These are phyloP conservation scores for Phainopepla nitens DNA, from an alignment of 2,113 vertebrate genomes.

Conservation along the genomic window DNA sequence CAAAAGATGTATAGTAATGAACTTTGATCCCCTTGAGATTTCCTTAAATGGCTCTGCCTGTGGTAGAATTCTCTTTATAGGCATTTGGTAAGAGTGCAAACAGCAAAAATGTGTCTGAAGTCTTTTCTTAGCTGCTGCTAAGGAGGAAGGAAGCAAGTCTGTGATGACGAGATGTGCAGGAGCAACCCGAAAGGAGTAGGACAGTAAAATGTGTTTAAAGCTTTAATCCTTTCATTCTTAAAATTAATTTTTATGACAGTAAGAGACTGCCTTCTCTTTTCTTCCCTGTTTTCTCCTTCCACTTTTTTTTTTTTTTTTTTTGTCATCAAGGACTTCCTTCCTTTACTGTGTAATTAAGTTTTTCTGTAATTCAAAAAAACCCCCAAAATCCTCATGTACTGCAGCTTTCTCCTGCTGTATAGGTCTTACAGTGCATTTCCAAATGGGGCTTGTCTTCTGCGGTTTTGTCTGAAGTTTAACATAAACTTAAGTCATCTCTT, in stretches of 20 bases:
- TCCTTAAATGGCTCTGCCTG: not conserved
- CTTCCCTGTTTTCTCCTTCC: not conserved
- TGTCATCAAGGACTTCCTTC: not conserved
- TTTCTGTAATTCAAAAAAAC: not conserved
- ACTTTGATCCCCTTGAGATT: not conserved
- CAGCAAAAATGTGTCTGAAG: not conserved
- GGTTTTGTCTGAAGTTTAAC: not conserved
- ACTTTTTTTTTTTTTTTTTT: not conserved
- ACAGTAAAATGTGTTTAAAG: not conserved
- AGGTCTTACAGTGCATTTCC: not conserved
- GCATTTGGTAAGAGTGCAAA: not conserved
- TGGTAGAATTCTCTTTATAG: not conserved
- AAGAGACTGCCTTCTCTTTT: not conserved
- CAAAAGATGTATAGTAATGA: not conserved
- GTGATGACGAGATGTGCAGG: not conserved
- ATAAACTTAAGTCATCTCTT: not conserved
- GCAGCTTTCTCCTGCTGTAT: not conserved
- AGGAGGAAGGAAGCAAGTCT: not conserved
- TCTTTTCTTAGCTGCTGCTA: not conserved
- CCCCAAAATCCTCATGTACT: not conserved
- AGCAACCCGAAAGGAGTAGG: not conserved
- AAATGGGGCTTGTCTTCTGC: not conserved
- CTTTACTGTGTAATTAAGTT: not conserved
- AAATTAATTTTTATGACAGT: not conserved
- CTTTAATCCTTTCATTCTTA: not conserved